Conservation (phyloP, 2,113 vertebrate species). For the Uropsilus gracilis region DNA sequence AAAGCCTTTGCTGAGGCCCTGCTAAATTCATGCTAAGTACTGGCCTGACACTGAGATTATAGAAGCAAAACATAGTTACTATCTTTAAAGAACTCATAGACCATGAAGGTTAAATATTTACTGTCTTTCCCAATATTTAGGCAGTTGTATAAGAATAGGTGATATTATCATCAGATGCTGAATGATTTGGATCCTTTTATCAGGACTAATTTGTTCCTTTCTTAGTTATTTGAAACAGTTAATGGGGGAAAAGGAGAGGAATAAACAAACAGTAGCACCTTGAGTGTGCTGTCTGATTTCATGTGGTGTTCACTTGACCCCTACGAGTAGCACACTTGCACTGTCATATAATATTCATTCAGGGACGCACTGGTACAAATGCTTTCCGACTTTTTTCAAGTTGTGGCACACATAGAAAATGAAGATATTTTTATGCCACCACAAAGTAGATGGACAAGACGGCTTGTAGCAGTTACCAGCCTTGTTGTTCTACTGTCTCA, state of each 20-base stretch:
- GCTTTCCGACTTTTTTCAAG: neutral
- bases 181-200: neutral
- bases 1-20: neutral
- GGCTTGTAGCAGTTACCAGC: neutral
- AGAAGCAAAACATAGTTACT: neutral
- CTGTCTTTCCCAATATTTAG: neutral
- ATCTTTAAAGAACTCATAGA: neutral
- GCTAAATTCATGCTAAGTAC: neutral
- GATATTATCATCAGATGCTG: neutral
- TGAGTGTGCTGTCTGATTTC: neutral
- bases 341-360: neutral
- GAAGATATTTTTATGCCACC: neutral
- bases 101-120: neutral
- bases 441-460: neutral
- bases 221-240: slow-evolving; percentile 3
- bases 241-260: neutral
- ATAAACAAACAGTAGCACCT: neutral
- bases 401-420: neutral
- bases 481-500: neutral
- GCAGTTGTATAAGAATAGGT: neutral
- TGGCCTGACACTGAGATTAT: neutral
- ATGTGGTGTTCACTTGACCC: neutral
- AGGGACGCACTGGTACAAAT: neutral
- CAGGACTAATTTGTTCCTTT: neutral
- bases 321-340: neutral